phyloP scores from a whole-genome alignment of 2,797 vertebrate species.

The Sebastiscus tertius region DNA sequence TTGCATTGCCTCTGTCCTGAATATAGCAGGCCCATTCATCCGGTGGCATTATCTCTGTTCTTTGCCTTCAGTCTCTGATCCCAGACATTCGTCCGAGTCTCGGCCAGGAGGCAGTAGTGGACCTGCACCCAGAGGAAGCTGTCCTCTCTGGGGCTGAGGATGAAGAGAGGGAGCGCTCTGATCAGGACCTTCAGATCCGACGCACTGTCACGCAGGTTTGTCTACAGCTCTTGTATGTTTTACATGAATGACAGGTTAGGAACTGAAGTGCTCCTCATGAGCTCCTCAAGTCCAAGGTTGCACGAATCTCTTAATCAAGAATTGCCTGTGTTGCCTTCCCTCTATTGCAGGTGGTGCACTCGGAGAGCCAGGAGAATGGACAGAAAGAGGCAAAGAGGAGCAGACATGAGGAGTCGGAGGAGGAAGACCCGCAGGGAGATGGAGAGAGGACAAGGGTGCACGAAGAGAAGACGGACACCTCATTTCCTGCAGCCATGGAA shows the following conservation, averaged over 20 bases:
- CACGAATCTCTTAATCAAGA: not conserved
- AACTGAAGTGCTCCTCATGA: not conserved
- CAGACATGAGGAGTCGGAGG: conserved; percentile 77
- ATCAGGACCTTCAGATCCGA: conserved; percentile 92
- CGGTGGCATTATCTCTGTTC: not conserved
- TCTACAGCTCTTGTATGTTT: not conserved
- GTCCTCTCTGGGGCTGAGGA: conserved; percentile 89
- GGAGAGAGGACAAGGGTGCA: conserved; percentile 48
- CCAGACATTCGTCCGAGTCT: conserved; percentile 87
- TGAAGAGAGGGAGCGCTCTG: conserved; percentile 79
- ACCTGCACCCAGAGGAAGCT: conserved; percentile 90
- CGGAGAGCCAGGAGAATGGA: conserved; percentile 90
- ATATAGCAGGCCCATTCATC: not conserved
- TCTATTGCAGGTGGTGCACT: conserved; percentile 84
- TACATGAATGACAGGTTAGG: not conserved
- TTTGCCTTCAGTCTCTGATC: conserved; percentile 87
- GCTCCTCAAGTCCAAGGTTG: not conserved
- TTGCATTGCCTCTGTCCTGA: not conserved
- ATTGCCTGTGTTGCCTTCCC: not conserved
- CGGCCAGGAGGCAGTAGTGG: conserved; percentile 89
- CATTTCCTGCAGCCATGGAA: conserved; percentile 79
- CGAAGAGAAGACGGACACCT: conserved; percentile 69
- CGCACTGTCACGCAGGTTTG: conserved; percentile 93
- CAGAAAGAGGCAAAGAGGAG: conserved; percentile 82
- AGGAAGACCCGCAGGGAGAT: conserved; percentile 59